phyloP scores from a whole-genome alignment of 2,888 invertebrate species.

The Phortica magna region DNA sequence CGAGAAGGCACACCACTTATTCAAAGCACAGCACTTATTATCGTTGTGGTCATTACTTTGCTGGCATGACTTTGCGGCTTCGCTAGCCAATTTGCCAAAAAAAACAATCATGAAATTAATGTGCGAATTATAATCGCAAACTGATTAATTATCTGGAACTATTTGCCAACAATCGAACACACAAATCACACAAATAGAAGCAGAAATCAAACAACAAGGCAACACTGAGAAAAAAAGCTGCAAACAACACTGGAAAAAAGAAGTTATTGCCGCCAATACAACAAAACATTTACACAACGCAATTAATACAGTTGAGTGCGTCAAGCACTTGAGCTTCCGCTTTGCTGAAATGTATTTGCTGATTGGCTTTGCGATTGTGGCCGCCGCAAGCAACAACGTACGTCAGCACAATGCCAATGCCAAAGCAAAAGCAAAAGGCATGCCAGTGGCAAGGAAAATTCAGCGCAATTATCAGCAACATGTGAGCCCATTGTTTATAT shows the following conservation, averaged over 20 bases:
- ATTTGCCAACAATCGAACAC: not conserved
- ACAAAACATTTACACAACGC: not conserved
- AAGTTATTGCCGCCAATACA: too few relatives aligned
- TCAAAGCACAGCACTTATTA: too few relatives aligned
- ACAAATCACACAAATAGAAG: not conserved
- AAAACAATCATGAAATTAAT: not conserved
- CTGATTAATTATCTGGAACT: not conserved
- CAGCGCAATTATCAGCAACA: constrained; percentile 61
- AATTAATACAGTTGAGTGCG: constrained; percentile 22
- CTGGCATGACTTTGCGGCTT: not conserved
- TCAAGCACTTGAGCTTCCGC: not conserved
- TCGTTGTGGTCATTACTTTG: too few relatives aligned
- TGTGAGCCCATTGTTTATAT: constrained; percentile 59
- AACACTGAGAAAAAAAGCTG: not conserved
- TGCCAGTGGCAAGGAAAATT: constrained; percentile 36
- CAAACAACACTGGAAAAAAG: not conserved
- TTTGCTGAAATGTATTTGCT: not conserved
- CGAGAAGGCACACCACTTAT: too few relatives aligned
- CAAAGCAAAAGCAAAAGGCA: not conserved
- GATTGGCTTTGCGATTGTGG: constrained; percentile 9
- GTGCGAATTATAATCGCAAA: not conserved
- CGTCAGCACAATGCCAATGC: not conserved
- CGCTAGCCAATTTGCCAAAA: not conserved
- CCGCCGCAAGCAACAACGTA: not conserved
- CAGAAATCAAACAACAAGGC: not conserved